A percentile compares a stretch with the other conserved stretches of the same genome.
Evolutionary conservation across 2,113 vertebrate species (phyloP).

Genomic region (Rhizomys pruinosus): DNA sequence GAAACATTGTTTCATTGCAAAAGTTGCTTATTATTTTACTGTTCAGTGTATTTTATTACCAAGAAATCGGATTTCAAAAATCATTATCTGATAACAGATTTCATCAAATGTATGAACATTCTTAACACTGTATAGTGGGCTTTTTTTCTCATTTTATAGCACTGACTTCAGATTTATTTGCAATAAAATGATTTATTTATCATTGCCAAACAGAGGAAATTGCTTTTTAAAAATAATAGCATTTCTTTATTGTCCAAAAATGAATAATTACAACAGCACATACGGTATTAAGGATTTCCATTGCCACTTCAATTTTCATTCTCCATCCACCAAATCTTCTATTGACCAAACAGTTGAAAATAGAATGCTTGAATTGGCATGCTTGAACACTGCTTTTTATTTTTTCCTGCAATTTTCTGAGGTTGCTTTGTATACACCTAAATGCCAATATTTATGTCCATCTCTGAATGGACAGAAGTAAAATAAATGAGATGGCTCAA

Average conservation of each 20-base stretch:
- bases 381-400: conserved; percentile 14
- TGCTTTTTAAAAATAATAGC: conserved; percentile 59
- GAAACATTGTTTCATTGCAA: conserved; percentile 75
- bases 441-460: conserved; percentile 30
- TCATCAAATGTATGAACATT: conserved; percentile 72
- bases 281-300: not conserved
- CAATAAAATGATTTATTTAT: conserved; percentile 65
- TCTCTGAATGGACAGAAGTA: conserved; percentile 36
- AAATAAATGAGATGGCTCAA: conserved; percentile 76
- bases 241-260: conserved; percentile 48
- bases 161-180: conserved; percentile 63
- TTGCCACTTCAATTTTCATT: not conserved
- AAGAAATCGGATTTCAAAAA: conserved; percentile 73
- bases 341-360: conserved; percentile 27
- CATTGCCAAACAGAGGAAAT: conserved; percentile 40
- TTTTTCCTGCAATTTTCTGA: conserved; percentile 29
- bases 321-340: not conserved
- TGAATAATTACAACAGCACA: conserved; percentile 7
- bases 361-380: not conserved
- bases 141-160: conserved; percentile 63
- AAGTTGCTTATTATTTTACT: conserved; percentile 72
- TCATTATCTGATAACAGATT: conserved; percentile 72
- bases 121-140: not conserved
- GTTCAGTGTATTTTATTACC: conserved; percentile 54
- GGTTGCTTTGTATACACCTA: not conserved